These are phyloP conservation scores for Aphelenchoides avenae DNA, from an alignment of 1,140 invertebrate species.

Conservation along the genomic window DNA sequence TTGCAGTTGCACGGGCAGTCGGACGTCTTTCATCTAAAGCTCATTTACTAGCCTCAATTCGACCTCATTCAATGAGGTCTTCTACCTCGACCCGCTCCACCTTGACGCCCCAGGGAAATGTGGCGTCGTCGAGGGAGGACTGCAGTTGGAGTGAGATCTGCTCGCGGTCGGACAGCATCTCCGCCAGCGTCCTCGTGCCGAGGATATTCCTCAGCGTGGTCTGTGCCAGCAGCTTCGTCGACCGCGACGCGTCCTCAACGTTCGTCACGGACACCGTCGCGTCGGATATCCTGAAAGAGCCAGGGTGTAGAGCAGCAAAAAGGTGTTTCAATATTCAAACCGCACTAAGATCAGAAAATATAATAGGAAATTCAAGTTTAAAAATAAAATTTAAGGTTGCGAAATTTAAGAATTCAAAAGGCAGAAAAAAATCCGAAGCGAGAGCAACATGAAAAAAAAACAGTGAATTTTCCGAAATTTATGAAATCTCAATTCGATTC, in stretches of 20 bases:
- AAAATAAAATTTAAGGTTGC: too few species aligned
- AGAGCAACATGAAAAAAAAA: too few species aligned
- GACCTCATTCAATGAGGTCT: too few species aligned
- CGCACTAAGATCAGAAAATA: too few species aligned
- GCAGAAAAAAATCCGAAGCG: too few species aligned
- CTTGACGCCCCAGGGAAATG: constrained; percentile 65
- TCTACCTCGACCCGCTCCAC: constrained; percentile 65
- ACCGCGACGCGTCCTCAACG: constrained; percentile 77
- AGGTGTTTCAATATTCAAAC: too few species aligned
- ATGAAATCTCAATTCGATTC: too few species aligned
- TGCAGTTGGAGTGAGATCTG: constrained; percentile 42
- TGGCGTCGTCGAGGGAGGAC: constrained; percentile 62
- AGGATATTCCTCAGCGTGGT: constrained; percentile 80
- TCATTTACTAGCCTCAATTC: too few species aligned
- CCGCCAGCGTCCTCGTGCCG: constrained; percentile 70
- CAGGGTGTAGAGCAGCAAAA: too few species aligned
- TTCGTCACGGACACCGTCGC: constrained; percentile 71
- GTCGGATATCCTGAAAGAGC: constrained; percentile 72
- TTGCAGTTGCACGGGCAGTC: constrained; percentile 62
- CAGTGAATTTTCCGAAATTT: too few species aligned
- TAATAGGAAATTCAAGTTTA: too few species aligned
- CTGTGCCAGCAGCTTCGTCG: constrained; percentile 73
- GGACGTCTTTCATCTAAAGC: constrained; percentile 61
- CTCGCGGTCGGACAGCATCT: constrained; percentile 62
- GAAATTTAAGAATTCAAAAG: too few species aligned